Conservation (phyloP, 2,113 vertebrate genomes). For the Ciconia stormi region DNA sequence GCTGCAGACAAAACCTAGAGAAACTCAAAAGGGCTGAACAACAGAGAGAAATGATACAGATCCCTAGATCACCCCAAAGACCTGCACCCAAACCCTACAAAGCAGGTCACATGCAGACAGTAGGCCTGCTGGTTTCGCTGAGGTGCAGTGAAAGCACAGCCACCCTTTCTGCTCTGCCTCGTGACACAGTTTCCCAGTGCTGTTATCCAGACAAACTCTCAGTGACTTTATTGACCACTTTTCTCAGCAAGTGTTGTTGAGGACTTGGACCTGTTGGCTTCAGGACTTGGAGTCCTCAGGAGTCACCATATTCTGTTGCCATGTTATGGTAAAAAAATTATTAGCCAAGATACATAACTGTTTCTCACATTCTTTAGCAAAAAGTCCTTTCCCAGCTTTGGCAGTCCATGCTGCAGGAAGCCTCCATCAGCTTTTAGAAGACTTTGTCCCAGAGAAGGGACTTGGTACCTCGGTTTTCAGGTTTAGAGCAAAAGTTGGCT, state of each 20-base stretch:
- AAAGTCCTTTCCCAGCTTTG: background rate
- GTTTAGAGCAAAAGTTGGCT: background rate
- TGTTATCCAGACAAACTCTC: background rate
- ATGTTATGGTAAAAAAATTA: background rate
- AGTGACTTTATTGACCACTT: background rate
- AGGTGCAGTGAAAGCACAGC: background rate
- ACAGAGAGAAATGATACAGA: background rate
- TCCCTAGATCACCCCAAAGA: background rate
- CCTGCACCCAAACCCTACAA: background rate
- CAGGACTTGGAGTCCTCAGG: background rate
- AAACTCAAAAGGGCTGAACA: background rate
- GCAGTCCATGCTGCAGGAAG: background rate
- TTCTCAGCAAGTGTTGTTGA: background rate
- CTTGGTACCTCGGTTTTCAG: background rate
- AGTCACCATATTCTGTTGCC: background rate
- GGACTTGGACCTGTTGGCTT: background rate
- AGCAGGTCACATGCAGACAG: no score
- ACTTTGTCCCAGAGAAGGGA: background rate
- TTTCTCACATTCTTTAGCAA: background rate
- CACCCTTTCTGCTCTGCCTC: background rate
- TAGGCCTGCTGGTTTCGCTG: background rate
- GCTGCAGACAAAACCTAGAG: background rate
- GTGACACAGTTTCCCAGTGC: background rate
- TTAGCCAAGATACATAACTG: rapidly evolving
- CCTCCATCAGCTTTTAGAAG: background rate